These are phyloP conservation scores for Noctilio leporinus DNA, from an alignment of 2,113 vertebrate species.

Conservation along the genomic window DNA sequence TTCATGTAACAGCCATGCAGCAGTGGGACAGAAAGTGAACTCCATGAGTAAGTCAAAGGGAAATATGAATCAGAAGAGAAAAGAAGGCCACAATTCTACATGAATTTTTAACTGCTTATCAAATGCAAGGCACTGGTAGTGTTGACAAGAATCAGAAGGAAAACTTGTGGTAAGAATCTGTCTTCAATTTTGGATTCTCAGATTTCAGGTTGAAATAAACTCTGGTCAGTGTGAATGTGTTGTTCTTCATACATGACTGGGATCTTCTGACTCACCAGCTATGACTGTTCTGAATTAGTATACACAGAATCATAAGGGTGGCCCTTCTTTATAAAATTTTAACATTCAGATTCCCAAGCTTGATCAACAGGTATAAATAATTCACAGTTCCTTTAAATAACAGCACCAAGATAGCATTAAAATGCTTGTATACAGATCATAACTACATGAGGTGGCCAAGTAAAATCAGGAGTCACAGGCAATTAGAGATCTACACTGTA, in stretches of 20 bases:
- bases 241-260: background rate
- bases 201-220: background rate
- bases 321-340: background rate
- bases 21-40: background rate
- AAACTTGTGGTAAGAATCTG: background rate
- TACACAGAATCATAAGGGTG: background rate
- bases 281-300: background rate
- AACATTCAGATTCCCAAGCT: background rate
- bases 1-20: background rate
- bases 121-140: background rate
- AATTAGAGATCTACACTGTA: background rate
- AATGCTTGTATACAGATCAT: background rate
- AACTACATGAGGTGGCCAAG: background rate
- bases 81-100: background rate
- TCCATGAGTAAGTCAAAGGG: background rate
- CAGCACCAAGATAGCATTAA: background rate
- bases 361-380: background rate
- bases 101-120: background rate
- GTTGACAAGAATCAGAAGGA: background rate
- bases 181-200: background rate
- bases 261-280: background rate
- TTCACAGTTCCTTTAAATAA: slow-evolving; percentile 3
- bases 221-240: background rate
- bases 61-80: background rate
- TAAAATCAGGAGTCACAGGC: background rate